Conservation (phyloP, 2,797 vertebrate species). For the Lacerta bilineata region DNA sequence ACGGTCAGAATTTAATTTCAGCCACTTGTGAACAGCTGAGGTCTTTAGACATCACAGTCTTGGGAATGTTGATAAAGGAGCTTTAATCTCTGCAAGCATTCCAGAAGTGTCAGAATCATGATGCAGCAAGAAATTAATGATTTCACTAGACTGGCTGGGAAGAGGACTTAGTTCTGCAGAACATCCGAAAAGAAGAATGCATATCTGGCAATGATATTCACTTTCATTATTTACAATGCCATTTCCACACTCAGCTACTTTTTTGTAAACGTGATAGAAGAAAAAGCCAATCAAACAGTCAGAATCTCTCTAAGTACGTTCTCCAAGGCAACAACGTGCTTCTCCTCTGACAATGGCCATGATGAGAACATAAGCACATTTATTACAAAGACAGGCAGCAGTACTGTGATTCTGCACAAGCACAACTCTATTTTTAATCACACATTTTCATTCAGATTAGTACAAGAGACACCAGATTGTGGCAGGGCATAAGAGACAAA, state of each 20-base stretch:
- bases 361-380: constrained; percentile 46
- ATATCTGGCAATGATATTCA: constrained; percentile 30
- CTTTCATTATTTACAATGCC: constrained; percentile 46
- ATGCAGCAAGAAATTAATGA: constrained; percentile 48
- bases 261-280: neutral
- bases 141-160: constrained; percentile 35
- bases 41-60: constrained; percentile 52
- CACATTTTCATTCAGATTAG: constrained; percentile 21
- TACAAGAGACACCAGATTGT: neutral
- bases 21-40: constrained; percentile 49
- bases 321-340: constrained; percentile 20
- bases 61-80: constrained; percentile 26
- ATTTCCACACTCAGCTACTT: constrained; percentile 25
- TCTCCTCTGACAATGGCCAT: constrained; percentile 37
- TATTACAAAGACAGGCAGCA: constrained; percentile 43
- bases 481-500: neutral
- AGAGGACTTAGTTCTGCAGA: constrained; percentile 44
- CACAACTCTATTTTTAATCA: constrained; percentile 8
- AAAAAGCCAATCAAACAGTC: constrained; percentile 35
- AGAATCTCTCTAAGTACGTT: constrained; percentile 24
- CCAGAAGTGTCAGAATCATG: constrained; percentile 27
- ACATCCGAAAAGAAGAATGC: constrained; percentile 41
- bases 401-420: constrained; percentile 20
- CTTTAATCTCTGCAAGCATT: constrained; percentile 55
- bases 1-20: constrained; percentile 62